Base-by-base conservation (phyloP, 1,140 invertebrate species). In the Oedothorax gibbosus region DNA sequence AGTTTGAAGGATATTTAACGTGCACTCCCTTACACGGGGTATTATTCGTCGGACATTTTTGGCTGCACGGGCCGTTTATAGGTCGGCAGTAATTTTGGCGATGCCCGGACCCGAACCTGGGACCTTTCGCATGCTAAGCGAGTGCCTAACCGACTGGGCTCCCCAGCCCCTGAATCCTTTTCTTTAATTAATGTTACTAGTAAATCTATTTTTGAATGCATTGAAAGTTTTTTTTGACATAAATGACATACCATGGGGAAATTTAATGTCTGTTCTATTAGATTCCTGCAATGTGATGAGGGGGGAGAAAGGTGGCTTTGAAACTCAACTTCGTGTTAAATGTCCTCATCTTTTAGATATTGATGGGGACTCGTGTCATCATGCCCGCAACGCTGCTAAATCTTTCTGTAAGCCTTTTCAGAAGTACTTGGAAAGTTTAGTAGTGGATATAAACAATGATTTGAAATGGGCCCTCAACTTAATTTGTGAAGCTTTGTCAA, bases 201-300 rank as follows among this genome's bases (percentile, higher is more conserved):
- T 69, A 18, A 18, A 12, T 53, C 75, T 53, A 7, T 88, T 12
- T 87, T 85, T 71, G 8, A 86, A 10, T 82, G 50, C 12, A 35
- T 88, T 51, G 64, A 18, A 68, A 20, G 35, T n/a, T 7, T 10
- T 66, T 20, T 80, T 68, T 14, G 18, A 15, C 51, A 21, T 2
- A 56, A 68, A 69, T 69, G 14, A 69, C 15, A 50, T 80, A 18
- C 78, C 64, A 2, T 80, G 5, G 2, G 50, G 69, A 20, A 88
- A 89, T 78, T 49, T 88, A 53, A 66, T 88, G 8, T 87, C 88
- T 21, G 60, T 88, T 5, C 64, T 89, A 0, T 86, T 88, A 85
- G 88, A 89, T 64, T 88, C 87, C 0, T 89, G 88, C 68, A 87
- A 85, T 73, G 88, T 88, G 0, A 89, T 89, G 88, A 51, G 87